Conservation (phyloP, 1,140 invertebrate genomes). For the Bombus balteatus region DNA sequence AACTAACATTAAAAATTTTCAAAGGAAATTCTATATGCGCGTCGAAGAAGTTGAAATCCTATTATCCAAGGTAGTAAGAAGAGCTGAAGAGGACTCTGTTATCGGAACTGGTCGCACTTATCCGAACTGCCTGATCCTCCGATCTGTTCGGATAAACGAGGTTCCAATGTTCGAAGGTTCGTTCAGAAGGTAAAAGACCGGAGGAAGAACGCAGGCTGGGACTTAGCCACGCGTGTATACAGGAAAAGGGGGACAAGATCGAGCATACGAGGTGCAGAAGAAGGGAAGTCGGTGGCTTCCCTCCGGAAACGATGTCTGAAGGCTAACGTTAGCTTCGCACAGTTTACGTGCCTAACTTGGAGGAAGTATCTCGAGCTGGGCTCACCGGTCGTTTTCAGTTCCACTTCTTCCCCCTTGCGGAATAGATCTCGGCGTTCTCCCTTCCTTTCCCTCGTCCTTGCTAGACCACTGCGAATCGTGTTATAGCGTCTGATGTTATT, state of each 20-base stretch:
- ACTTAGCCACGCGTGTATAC: slow-evolving; percentile 53
- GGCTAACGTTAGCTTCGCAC: slow-evolving; percentile 14
- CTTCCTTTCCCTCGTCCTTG: not conserved
- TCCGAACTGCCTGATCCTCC: too few relatives aligned
- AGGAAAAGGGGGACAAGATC: slow-evolving; percentile 58
- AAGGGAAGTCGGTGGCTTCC: slow-evolving; percentile 9
- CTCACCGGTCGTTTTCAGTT: slow-evolving; percentile 43
- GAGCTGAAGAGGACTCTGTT: too few relatives aligned
- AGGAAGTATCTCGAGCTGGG: not conserved
- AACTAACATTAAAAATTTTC: too few relatives aligned
- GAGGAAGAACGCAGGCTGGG: not conserved
- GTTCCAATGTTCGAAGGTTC: not conserved
- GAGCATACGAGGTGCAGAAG: slow-evolving; percentile 18
- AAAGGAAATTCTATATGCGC: too few relatives aligned
- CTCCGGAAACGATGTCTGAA: slow-evolving; percentile 54
- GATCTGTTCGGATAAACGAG: not conserved
- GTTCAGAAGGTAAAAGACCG: not conserved
- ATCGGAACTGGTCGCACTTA: too few relatives aligned
- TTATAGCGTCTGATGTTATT: slow-evolving; percentile 17
- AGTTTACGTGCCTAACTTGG: slow-evolving; percentile 43
- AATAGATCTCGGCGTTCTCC: slow-evolving; percentile 19
- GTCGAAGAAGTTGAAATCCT: too few relatives aligned
- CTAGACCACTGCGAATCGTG: slow-evolving; percentile 4
- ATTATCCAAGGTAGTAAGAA: too few relatives aligned
- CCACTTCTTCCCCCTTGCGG: slow-evolving; percentile 24